A percentile compares a stretch with the other conserved stretches of the same genome.
phyloP scores from a whole-genome alignment of 2,797 vertebrate genomes.

The Semaprochilodus insignis region DNA sequence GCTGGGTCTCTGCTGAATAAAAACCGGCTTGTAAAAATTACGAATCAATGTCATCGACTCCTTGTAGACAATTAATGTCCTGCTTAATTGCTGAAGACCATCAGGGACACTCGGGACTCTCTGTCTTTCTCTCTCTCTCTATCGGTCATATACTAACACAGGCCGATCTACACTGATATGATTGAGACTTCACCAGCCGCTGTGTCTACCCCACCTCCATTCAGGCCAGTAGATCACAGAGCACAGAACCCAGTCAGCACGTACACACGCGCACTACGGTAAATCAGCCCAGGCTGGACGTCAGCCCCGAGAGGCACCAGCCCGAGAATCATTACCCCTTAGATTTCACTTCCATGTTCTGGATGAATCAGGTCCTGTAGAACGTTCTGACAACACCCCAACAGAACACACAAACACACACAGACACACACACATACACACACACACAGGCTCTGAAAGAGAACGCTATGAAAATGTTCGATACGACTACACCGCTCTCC shows the following conservation, averaged over 20 bases:
- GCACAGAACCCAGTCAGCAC: no score
- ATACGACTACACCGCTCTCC: constrained; percentile 55
- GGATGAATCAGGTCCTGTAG: not conserved
- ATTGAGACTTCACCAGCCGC: not conserved
- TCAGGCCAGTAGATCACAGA: no score
- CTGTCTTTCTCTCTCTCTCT: constrained; percentile 9
- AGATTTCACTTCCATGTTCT: not conserved
- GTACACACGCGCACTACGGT: not conserved
- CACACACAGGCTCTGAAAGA: constrained; percentile 31
- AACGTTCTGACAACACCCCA: constrained; percentile 14
- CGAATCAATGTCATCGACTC: constrained; percentile 50
- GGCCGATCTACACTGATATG: not conserved
- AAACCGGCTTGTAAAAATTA: constrained; percentile 40
- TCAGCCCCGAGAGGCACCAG: not conserved
- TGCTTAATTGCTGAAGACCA: constrained; percentile 54
- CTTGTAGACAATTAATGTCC: constrained; percentile 47
- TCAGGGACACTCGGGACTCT: constrained; percentile 15
- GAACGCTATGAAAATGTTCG: constrained; percentile 48
- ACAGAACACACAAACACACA: constrained; percentile 9
- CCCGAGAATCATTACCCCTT: not conserved
- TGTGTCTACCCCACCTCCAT: no score
- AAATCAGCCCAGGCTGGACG: no score
- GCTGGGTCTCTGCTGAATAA: not conserved
- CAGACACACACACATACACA: not conserved
- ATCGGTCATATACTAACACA: not conserved